These are phyloP conservation scores for Campylomormyrus numenius DNA, from an alignment of 2,113 vertebrate species.

Conservation along the genomic window DNA sequence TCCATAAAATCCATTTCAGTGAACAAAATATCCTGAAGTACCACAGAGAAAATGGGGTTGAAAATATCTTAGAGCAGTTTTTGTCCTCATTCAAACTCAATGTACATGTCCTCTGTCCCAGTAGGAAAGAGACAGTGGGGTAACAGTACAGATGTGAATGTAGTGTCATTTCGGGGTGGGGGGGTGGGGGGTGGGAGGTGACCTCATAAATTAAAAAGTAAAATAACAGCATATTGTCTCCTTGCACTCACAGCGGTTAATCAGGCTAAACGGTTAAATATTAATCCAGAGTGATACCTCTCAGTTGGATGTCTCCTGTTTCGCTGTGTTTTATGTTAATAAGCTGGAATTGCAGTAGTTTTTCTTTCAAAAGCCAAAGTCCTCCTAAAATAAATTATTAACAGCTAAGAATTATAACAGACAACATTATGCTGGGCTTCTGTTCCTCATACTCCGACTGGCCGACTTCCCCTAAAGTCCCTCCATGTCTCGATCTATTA, in stretches of 20 bases:
- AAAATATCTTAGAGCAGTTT: slow-evolving; percentile 3
- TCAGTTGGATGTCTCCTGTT: background rate
- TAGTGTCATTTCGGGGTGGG: background rate
- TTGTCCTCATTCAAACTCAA: background rate
- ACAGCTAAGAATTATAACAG: background rate
- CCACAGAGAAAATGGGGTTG: background rate
- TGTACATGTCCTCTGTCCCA: background rate
- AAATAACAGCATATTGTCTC: background rate
- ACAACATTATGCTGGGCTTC: background rate
- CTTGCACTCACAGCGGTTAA: background rate
- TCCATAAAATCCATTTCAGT: background rate
- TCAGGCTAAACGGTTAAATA: background rate
- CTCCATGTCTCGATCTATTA: background rate
- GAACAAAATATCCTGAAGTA: background rate
- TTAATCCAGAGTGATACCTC: background rate
- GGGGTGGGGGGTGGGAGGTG: background rate
- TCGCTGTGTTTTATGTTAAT: background rate
- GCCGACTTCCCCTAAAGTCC: background rate
- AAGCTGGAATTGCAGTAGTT: background rate
- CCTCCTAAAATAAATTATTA: background rate
- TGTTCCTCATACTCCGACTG: background rate
- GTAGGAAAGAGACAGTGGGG: background rate
- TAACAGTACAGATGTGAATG: background rate
- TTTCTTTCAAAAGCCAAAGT: background rate
- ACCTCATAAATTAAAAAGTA: background rate